A percentile compares a stretch with the other conserved stretches of the same genome.
Conservation (phyloP, 1,140 invertebrate genomes). For the Formica exsecta region DNA sequence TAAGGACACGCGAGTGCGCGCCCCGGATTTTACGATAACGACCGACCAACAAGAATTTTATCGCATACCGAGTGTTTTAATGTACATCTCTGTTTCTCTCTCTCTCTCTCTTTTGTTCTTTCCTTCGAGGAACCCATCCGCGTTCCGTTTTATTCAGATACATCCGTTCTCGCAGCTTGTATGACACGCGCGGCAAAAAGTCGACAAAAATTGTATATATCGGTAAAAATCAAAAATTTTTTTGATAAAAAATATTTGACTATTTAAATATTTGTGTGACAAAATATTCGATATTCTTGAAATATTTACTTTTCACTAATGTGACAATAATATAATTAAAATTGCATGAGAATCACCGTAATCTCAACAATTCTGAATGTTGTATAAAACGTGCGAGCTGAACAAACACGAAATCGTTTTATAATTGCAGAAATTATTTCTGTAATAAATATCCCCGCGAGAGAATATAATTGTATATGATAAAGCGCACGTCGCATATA, state of each 20-base stretch:
- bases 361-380: background rate
- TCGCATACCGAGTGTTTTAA: constrained; percentile 29
- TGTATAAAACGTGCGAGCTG: background rate
- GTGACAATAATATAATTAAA: background rate
- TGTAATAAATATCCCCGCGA: background rate
- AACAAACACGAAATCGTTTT: background rate
- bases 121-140: constrained; percentile 19
- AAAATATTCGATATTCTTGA: background rate
- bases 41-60: constrained; percentile 51
- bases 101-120: too few relatives aligned
- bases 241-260: background rate
- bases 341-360: background rate
- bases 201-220: constrained; percentile 2
- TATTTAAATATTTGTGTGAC: background rate
- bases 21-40: constrained; percentile 47
- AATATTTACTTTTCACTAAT: background rate
- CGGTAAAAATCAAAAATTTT: constrained; percentile 35
- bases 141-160: constrained; percentile 48
- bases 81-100: background rate
- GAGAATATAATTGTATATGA: background rate
- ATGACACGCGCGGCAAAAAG: constrained; percentile 43
- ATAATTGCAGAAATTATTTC: background rate
- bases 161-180: constrained; percentile 12
- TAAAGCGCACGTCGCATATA: background rate
- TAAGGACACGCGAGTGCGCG: background rate